Conservation (phyloP, 2,888 invertebrate species). For the Aspidapion aeneum region DNA sequence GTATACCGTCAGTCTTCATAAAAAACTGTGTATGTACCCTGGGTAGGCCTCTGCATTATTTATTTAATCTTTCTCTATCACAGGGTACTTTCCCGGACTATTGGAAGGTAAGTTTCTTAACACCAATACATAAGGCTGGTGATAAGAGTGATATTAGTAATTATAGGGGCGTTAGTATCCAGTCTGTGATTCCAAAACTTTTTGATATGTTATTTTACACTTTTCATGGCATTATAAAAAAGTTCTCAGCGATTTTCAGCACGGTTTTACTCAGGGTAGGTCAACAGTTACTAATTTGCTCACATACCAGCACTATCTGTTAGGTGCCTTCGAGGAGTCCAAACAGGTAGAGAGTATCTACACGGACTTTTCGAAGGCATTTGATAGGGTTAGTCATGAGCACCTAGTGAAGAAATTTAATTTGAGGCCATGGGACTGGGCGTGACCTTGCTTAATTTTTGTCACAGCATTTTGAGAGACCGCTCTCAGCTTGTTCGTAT, state of each 20-base stretch:
- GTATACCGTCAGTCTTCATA: background rate
- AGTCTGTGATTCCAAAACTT: slow-evolving; percentile 1
- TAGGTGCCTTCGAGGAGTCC: background rate
- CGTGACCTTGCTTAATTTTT: background rate
- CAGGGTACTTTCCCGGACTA: background rate
- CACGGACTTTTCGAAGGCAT: slow-evolving; percentile 1
- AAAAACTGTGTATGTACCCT: slow-evolving; percentile 3
- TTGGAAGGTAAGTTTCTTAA: slow-evolving; percentile 1
- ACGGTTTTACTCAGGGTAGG: too few relatives aligned
- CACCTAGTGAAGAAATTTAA: background rate
- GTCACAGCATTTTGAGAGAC: background rate
- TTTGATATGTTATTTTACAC: background rate
- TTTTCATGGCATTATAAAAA: slow-evolving; percentile 3
- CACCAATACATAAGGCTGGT: background rate
- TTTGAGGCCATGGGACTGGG: too few relatives aligned
- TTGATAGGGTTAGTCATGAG: slow-evolving; percentile 2
- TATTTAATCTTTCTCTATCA: slow-evolving; percentile 1
- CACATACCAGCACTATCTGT: background rate
- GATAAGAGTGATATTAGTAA: background rate
- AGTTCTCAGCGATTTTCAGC: background rate
- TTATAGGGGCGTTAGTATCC: background rate
- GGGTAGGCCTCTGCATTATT: background rate
- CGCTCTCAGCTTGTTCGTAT: background rate
- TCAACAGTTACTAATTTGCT: slow-evolving; percentile 1
- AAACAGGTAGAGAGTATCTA: slow-evolving; percentile 2